Base-by-base conservation (phyloP, 2,888 invertebrate genomes). In the Tinea pellionella region DNA sequence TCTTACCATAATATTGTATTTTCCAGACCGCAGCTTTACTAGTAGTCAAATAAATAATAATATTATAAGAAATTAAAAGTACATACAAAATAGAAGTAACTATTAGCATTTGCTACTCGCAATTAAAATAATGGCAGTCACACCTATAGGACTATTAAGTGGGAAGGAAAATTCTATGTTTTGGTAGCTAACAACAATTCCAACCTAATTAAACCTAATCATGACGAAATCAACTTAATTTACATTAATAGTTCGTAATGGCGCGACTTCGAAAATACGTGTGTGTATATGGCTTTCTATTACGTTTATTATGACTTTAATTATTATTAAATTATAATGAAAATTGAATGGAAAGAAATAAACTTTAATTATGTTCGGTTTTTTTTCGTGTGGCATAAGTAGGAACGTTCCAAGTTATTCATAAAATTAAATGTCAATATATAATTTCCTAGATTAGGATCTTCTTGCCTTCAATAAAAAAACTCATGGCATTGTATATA, bases 91-190 rank as follows among this genome's bases (percentile, higher is more conserved):
- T 47, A 9, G 13, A 47, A 70, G 73, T 74, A 65, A 68, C 77
- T 79, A 83, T 85, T 81, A 80, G 72, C 72, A 13, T 68, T 69
- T 71, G 67, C 72, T 75, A 41, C 47, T 77, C 65, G 78, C 85
- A 84, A 87, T 87, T 87, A 87, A 85, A 83, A 83, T 87, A 87
- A 87, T 87, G 74, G 78, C 73, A 69, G 86, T 87, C 86, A 84
- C 86, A 86, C 86, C 86, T 86, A 82, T 78, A 72, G 81, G 77
- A 85, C 85, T 84, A 85, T 86, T 86, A 84, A 75, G 69, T 73
- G 69, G 71, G 71, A 47, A 74, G 74, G 80, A 74, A 81, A 85
- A 83, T 81, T 81, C 77, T 74, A 82, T 75, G 77, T 77, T 76
- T 76, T 74, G 73, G 74, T 72, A 66, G 69, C 64, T 63, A 64